A percentile compares a stretch with the other conserved stretches of the same genome.
These are phyloP conservation scores for Philonicus albiceps DNA, from an alignment of 2,888 invertebrate genomes.

Conservation along the genomic window DNA sequence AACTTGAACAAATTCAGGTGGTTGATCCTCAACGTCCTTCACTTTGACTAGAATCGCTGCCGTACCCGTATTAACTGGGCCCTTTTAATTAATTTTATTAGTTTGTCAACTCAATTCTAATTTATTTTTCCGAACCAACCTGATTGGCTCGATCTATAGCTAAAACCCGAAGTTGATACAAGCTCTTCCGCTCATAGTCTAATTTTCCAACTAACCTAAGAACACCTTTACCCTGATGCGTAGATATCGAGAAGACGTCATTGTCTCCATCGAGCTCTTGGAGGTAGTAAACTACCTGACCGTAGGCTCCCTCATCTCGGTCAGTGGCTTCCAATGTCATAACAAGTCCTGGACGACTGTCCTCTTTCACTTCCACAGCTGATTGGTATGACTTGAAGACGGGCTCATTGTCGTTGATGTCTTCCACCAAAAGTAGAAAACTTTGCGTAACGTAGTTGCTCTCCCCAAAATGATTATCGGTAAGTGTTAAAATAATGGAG, in stretches of 20 bases:
- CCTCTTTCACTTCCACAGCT: slow-evolving; percentile 81
- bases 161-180: slow-evolving; percentile 84
- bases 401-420: slow-evolving; percentile 91
- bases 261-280: slow-evolving; percentile 82
- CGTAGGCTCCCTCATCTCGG: slow-evolving; percentile 89
- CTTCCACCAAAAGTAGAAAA: slow-evolving; percentile 85
- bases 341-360: slow-evolving; percentile 77
- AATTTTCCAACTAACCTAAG: slow-evolving; percentile 77
- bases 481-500: slow-evolving; percentile 84
- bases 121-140: slow-evolving; percentile 3
- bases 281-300: slow-evolving; percentile 88
- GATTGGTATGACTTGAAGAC: slow-evolving; percentile 86
- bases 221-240: slow-evolving; percentile 85
- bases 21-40: slow-evolving; percentile 89
- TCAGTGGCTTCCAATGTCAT: slow-evolving; percentile 87
- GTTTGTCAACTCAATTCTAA: not conserved
- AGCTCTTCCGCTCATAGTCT: slow-evolving; percentile 86
- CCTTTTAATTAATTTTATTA: slow-evolving; percentile 53
- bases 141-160: slow-evolving; percentile 86
- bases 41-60: slow-evolving; percentile 87
- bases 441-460: slow-evolving; percentile 91
- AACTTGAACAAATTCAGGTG: slow-evolving; percentile 87
- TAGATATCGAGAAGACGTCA: slow-evolving; percentile 80
- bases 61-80: slow-evolving; percentile 86
- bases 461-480: slow-evolving; percentile 85